Percentiles rank a stretch among this genome's conserved stretches.
Conservation (phyloP, 2,888 invertebrate species). For the Ormyrus pomaceus region DNA sequence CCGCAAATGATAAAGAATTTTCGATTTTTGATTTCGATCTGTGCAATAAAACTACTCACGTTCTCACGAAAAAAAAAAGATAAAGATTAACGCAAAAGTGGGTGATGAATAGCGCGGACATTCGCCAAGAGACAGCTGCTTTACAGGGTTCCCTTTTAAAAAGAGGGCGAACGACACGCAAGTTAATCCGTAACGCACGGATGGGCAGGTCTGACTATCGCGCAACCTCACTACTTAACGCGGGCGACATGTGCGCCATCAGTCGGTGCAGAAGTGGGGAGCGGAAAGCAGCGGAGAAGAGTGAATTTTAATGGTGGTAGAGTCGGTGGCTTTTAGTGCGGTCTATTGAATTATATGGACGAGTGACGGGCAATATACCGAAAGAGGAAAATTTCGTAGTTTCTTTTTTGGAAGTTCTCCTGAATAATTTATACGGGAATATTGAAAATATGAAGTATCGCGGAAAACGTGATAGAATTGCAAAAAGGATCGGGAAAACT, state of each 20-base stretch:
- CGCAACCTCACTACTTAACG: slow-evolving; percentile 30
- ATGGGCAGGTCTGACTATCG: slow-evolving; percentile 36
- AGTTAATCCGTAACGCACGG: slow-evolving; percentile 8
- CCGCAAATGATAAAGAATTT: no score
- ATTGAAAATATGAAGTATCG: neutral
- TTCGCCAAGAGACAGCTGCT: no score
- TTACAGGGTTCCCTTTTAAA: slow-evolving; percentile 7
- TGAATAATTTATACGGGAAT: slow-evolving; percentile 19
- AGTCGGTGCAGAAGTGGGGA: neutral
- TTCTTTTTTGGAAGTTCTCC: neutral
- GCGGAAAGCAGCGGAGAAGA: neutral
- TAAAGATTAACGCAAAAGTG: no score
- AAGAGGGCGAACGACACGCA: neutral
- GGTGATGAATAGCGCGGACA: no score
- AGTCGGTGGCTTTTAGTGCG: slow-evolving; percentile 21
- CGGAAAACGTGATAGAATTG: no score
- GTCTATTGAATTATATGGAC: slow-evolving; percentile 28
- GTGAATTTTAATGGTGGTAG: slow-evolving; percentile 32
- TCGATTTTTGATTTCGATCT: no score
- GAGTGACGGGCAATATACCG: neutral
- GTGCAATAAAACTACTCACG: no score
- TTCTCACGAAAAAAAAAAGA: no score
- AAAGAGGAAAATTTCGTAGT: no score
- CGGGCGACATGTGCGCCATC: neutral
- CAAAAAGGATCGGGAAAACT: no score